Conservation (phyloP, 2,888 invertebrate species). For the Drymonia ruficornis region DNA sequence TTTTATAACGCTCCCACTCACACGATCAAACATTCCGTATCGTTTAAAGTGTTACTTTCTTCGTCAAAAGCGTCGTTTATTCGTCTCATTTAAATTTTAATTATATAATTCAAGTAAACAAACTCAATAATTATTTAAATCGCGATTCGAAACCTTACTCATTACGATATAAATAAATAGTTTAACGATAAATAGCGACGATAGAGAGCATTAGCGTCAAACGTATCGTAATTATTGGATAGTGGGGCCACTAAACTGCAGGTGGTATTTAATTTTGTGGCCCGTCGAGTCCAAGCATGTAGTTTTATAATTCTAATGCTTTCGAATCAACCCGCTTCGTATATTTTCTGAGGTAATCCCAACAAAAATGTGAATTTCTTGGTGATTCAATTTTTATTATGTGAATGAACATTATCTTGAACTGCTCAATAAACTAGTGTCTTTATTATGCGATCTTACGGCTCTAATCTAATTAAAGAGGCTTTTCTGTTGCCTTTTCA, state of each 20-base stretch:
- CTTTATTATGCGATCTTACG: constrained; percentile 26
- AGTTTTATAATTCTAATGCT: constrained; percentile 44
- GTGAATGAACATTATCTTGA: constrained; percentile 22
- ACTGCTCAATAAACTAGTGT: constrained; percentile 19
- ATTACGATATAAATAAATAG: constrained; percentile 58
- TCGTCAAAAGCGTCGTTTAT: constrained; percentile 36
- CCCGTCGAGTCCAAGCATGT: constrained; percentile 33
- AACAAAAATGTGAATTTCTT: constrained; percentile 26
- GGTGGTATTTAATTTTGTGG: constrained; percentile 70
- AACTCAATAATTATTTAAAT: constrained; percentile 58
- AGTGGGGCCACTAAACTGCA: constrained; percentile 58
- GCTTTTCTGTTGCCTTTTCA: not conserved
- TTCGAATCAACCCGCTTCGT: constrained; percentile 21
- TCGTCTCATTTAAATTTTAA: constrained; percentile 47
- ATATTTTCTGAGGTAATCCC: constrained; percentile 29
- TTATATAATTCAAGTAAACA: constrained; percentile 66
- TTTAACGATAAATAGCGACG: constrained; percentile 62
- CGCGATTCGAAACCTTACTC: constrained; percentile 45
- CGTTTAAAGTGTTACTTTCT: constrained; percentile 35
- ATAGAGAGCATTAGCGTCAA: constrained; percentile 64
- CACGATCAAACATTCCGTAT: constrained; percentile 19
- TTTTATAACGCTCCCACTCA: constrained; percentile 8
- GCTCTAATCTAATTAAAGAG: constrained; percentile 2
- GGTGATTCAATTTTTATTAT: constrained; percentile 31
- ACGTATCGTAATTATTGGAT: constrained; percentile 64